Evolutionary conservation across 1,140 invertebrate genomes (phyloP), one percentile per base, ranked within the genome.

Genomic region (Oryzaephilus surinamensis): DNA sequence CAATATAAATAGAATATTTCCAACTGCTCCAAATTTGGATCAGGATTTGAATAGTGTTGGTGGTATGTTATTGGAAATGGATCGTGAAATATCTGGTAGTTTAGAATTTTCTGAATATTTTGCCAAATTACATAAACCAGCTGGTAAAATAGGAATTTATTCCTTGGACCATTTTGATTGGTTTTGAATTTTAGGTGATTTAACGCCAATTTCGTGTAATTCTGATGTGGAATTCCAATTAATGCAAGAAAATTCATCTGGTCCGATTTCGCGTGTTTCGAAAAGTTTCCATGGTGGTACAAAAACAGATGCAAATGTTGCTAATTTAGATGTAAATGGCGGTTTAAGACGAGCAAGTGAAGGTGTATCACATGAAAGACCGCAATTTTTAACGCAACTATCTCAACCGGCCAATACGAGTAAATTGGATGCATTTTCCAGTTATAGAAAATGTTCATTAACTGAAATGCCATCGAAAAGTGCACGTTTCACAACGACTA

Each of bases 1-100:
- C 29, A 51, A 69, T 42, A 56, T 65, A 30, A 56, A 52, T 44
- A 65, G 66, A 31, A 74, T 73, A 52, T 74, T 71, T 51, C 66
- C 70, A 12, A 57, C 69, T 19, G 62, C 61, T 36, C 62, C 65
- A 19, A 67, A 68, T 28, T 46, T 75, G 32, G 72, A 75, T 48
- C 63, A 72, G 40, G 71, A 76, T 43, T 65, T 74, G 32, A 67
- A 63, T 46, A 65, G 67, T 41, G 71, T 75, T 43, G 71, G 71
- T 13, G 12, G 8, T 43, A 67, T 73, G 50, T 66, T 70, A 23
- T 63, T 77, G 29, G 74, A 77, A 52, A 67, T 51, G n/a, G 46
- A 54, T 33, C 45, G 48, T 38, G 40, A 51, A 37, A 48, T 48
- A 16, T 51, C 49, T 6, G 52, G 45, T 29, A 51, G 51, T 2